Percentiles rank a stretch among this genome's conserved stretches.
Evolutionary conservation across 2,113 vertebrate species (phyloP).

Genomic region (Toxostoma redivivum): DNA sequence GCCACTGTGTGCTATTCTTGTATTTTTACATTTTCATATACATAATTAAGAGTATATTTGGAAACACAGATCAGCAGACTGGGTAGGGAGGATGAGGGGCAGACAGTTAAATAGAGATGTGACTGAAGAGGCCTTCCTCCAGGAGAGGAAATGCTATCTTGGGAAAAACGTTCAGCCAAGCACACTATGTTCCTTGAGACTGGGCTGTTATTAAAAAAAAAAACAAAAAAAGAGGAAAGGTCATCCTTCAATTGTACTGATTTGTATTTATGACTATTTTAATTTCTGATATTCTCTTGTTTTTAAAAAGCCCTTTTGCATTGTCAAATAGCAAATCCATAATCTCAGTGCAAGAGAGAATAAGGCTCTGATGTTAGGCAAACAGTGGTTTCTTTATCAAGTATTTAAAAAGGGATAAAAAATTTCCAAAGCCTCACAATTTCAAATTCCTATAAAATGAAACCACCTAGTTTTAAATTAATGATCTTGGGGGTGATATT

Average conservation of each 20-base stretch:
- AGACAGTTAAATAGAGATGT: slow-evolving; percentile 24
- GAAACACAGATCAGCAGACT: background rate
- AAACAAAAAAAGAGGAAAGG: background rate
- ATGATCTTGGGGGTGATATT: background rate
- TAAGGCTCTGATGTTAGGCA: background rate
- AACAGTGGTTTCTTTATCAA: background rate
- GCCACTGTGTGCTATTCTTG: background rate
- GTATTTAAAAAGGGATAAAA: background rate
- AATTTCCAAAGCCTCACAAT: background rate
- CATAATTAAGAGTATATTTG: slow-evolving; percentile 25
- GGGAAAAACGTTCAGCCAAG: background rate
- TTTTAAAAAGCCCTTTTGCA: background rate
- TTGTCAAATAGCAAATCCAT: background rate
- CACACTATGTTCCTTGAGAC: background rate
- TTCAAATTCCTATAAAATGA: background rate
- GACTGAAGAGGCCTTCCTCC: slow-evolving; percentile 11
- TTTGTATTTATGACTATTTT: background rate
- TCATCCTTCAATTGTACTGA: background rate
- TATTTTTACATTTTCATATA: background rate
- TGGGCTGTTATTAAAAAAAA: background rate
- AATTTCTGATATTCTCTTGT: background rate
- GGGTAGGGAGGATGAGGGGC: slow-evolving; percentile 2
- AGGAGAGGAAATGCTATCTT: slow-evolving; percentile 40
- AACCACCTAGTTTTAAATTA: background rate
- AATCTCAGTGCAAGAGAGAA: background rate